These are phyloP conservation scores for Hirtodrosophila trivittata DNA, from an alignment of 2,888 invertebrate genomes.

Conservation along the genomic window DNA sequence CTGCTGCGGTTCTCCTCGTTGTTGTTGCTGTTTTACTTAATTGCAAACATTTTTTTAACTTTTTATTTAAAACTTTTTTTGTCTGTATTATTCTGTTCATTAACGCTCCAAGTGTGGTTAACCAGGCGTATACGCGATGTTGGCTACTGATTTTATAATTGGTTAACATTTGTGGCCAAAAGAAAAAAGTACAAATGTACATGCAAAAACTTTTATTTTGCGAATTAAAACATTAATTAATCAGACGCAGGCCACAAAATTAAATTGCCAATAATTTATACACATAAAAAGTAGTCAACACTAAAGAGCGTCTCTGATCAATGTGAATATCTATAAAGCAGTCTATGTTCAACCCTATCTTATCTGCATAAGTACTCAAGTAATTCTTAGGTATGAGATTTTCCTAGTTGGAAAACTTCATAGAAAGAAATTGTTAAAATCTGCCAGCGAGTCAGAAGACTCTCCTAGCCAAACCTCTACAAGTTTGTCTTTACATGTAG, in stretches of 20 bases:
- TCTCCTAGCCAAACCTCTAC: too few relatives aligned
- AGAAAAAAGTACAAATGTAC: constrained; percentile 1
- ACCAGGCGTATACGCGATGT: constrained; percentile 46
- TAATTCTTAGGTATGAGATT: too few relatives aligned
- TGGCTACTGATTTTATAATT: constrained; percentile 10
- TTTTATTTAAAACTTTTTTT: constrained; percentile 39
- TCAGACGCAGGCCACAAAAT: constrained; percentile 6
- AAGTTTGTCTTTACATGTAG: too few relatives aligned
- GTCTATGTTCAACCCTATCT: too few relatives aligned
- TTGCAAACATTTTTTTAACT: constrained; percentile 52
- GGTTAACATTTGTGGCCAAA: constrained; percentile 2
- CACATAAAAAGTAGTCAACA: too few relatives aligned
- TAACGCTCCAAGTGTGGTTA: constrained; percentile 46
- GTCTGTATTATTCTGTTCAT: constrained; percentile 37
- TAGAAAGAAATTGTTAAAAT: too few relatives aligned
- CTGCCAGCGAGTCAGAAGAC: too few relatives aligned
- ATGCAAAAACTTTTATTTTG: constrained; percentile 3
- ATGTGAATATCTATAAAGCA: not conserved
- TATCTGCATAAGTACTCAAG: too few relatives aligned
- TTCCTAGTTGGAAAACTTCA: too few relatives aligned
- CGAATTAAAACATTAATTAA: constrained; percentile 29
- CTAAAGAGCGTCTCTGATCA: too few relatives aligned
- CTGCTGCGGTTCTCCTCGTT: constrained; percentile 13
- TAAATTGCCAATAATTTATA: constrained; percentile 3
- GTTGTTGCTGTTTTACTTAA: constrained; percentile 52